Evolutionary conservation across 2,797 vertebrate species (phyloP).

Genomic region (Synanceia verrucosa): DNA sequence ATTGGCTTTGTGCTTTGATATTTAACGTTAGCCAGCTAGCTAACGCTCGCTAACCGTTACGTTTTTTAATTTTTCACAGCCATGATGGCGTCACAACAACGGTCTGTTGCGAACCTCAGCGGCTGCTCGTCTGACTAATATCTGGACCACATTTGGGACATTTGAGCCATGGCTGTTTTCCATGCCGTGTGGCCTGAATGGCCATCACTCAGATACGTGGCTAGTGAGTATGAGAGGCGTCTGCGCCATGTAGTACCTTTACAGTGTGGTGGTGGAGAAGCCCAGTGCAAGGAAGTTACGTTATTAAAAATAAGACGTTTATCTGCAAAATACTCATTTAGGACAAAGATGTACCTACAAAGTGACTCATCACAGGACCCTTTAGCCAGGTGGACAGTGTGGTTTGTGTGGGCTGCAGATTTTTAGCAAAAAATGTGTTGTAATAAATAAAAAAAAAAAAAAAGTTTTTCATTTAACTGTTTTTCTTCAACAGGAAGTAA

Average conservation of each 20-base stretch:
- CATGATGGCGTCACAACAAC: background rate
- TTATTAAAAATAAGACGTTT: background rate
- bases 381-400: no score
- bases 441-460: background rate
- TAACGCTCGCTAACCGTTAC: background rate
- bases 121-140: fast-evolving
- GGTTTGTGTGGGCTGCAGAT: background rate
- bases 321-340: background rate
- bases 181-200: constrained; percentile 13
- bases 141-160: background rate
- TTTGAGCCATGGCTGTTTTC: background rate
- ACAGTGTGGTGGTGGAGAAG: background rate
- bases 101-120: fast-evolving
- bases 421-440: background rate
- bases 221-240: background rate
- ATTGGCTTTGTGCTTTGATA: background rate
- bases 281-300: constrained; percentile 28
- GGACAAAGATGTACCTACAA: background rate
- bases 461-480: background rate
- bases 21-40: background rate
- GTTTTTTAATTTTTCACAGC: background rate
- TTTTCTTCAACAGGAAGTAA: background rate
- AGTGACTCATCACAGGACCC: no score
- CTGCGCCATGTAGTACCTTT: background rate
- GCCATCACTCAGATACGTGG: fast-evolving